Conservation (phyloP, 2,797 vertebrate species). For the Anableps anableps region DNA sequence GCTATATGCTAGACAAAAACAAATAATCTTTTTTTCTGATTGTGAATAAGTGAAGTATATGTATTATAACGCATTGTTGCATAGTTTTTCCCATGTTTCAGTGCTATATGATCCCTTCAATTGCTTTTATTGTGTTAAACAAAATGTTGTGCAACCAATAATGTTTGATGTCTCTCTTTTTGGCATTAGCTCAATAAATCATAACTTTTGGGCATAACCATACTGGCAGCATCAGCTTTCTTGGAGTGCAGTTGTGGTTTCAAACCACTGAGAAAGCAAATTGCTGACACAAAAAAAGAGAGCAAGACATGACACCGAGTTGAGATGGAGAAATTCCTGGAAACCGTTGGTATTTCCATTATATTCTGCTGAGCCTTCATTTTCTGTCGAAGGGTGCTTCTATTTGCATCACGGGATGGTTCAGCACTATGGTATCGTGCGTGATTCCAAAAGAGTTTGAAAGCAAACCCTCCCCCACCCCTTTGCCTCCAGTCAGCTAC, state of each 20-base stretch:
- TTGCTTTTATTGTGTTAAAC: not conserved
- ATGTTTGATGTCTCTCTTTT: constrained; percentile 22
- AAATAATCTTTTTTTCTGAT: not conserved
- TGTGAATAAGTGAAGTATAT: not conserved
- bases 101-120: not conserved
- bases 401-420: constrained; percentile 31
- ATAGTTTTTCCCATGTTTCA: not conserved
- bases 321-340: constrained; percentile 15
- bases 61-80: not conserved
- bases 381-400: constrained; percentile 21
- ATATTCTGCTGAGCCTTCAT: constrained; percentile 45
- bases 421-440: constrained; percentile 22
- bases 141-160: not conserved
- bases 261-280: not conserved
- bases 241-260: constrained; percentile 16
- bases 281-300: constrained; percentile 10
- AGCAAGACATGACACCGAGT: constrained; percentile 19
- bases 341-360: constrained; percentile 27
- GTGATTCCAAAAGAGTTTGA: constrained; percentile 41
- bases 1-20: not conserved
- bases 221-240: constrained; percentile 8
- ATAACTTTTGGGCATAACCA: not conserved
- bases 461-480: constrained; percentile 14
- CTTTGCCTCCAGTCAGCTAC: constrained; percentile 6
- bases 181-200: not conserved